Evolutionary conservation across 2,797 vertebrate species (phyloP).

Genomic region (Centroberyx gerrardi): DNA sequence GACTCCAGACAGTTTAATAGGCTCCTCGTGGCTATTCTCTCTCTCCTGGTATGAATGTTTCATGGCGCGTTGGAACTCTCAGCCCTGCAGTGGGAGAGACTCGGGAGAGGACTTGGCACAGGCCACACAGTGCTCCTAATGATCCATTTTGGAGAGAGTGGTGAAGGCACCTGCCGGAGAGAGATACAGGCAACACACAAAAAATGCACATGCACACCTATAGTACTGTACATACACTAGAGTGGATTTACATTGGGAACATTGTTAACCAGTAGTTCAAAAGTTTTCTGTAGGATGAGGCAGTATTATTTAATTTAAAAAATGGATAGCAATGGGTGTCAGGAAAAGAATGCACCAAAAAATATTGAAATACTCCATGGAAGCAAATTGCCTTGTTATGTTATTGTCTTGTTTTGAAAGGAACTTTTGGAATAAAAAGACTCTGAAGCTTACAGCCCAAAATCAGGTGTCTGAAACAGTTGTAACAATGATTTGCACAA

Average conservation of each 20-base stretch:
- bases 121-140: conserved; percentile 69
- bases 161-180: conserved; percentile 51
- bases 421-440: conserved; percentile 2
- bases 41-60: conserved; percentile 73
- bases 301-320: neutral
- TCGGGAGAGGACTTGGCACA: conserved; percentile 63
- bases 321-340: neutral
- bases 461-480: conserved; percentile 45
- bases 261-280: neutral
- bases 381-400: conserved; percentile 19
- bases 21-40: conserved; percentile 59
- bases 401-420: conserved; percentile 26
- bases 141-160: conserved; percentile 54
- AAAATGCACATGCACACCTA: conserved; percentile 7
- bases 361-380: conserved; percentile 4
- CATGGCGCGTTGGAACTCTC: conserved; percentile 60
- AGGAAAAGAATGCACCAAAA: conserved; percentile 12
- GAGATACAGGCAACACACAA: conserved; percentile 20
- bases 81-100: conserved; percentile 39
- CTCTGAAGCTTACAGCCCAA: conserved; percentile 12
- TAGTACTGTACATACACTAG: neutral
- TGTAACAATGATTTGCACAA: conserved; percentile 31
- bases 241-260: neutral
- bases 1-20: conserved; percentile 68
- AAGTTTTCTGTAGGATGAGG: conserved; percentile 6